Base-by-base conservation (phyloP, 2,797 vertebrate genomes). In the Darevskia mixta region DNA sequence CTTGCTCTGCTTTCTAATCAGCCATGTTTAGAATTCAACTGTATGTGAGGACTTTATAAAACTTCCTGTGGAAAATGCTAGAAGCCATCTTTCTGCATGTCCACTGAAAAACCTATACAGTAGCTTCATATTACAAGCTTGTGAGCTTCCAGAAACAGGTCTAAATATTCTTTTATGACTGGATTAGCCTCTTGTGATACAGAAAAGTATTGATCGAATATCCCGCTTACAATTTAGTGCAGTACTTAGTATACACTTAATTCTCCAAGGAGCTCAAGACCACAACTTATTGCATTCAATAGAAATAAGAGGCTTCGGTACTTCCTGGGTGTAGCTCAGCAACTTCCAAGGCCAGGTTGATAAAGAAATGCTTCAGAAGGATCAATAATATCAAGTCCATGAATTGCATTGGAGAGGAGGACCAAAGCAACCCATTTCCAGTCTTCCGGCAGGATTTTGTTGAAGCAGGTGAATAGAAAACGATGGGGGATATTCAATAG, bases 171-270 rank as follows among this genome's bases (percentile, higher is more conserved):
- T 77, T 82, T 78, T 81, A 41, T 69, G 17, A 82, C 32, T 41
- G 43, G 69, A 82, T 82, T 89, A 81, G 32, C 29, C 79, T 82
- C 84, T 82, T 86, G 58, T 38, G 41, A 17, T 85, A 71, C 45
- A 82, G 72, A 27, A 67, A 55, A 66, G 61, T 77, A 78, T 89
- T 86, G 80, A 77, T 27, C 64, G n/a, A 77, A 86, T 82, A 78
- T 78, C 78, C 15, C 77, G 61, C 49, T 86, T 88, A 71, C 61
- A 78, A 10, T 78, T 55, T 78, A 49, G n/a, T 58, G 20, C 81
- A 41, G 5, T 83, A 69, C 83, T 88, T 55, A 41, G 43, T 78
- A 88, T 69, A 77, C 43, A 78, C 27, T 71, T 79, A 32, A 79
- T 43, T 88, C 75, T 78, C 76, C 11, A 17, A 78, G 85, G 85